phyloP scores from a whole-genome alignment of 2,797 vertebrate species.

The Podarcis siculus region DNA sequence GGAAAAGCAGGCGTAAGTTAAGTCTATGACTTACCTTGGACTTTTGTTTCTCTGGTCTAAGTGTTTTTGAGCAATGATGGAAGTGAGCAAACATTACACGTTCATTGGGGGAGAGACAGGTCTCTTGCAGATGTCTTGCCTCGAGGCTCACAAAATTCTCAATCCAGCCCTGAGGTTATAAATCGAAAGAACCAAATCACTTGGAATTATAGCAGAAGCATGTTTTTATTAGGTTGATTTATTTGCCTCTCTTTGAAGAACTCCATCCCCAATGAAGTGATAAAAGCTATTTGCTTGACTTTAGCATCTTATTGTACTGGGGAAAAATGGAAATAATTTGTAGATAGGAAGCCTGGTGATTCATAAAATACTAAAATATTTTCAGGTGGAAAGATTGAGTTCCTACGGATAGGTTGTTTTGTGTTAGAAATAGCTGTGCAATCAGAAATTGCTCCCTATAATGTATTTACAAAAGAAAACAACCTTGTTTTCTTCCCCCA shows the following conservation, averaged over 20 bases:
- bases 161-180: neutral
- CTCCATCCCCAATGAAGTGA: neutral
- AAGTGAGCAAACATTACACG: neutral
- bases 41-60: neutral
- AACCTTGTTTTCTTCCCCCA: neutral
- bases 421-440: neutral
- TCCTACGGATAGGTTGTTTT: neutral
- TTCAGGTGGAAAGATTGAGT: neutral
- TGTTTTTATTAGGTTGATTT: neutral
- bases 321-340: neutral
- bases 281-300: slow-evolving; percentile 17
- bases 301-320: slow-evolving; percentile 9
- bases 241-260: slow-evolving; percentile 12
- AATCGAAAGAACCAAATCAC: neutral
- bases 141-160: too few relatives aligned
- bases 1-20: neutral
- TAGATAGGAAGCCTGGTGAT: neutral
- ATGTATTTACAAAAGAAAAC: neutral
- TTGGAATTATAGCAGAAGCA: neutral
- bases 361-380: neutral
- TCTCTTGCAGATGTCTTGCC: neutral
- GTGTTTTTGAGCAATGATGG: neutral
- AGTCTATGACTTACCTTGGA: neutral
- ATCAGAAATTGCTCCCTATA: neutral
- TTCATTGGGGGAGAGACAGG: neutral